Evolutionary conservation across 2,113 vertebrate genomes (phyloP), one percentile per base, ranked within the genome.

Genomic region (Tonatia bakeri): DNA sequence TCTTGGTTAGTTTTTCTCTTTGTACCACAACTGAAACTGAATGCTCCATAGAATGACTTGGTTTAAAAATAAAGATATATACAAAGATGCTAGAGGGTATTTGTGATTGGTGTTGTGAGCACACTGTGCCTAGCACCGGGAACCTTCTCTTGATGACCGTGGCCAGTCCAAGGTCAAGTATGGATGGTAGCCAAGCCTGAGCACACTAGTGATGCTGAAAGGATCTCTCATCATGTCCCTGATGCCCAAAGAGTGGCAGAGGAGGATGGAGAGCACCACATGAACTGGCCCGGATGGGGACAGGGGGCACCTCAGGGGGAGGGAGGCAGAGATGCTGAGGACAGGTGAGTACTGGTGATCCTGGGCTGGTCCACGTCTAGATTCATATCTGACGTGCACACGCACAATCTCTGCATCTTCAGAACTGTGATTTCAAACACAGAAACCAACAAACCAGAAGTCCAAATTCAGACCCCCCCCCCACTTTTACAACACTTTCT

Each of bases 41-140:
- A 75, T 91, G 45, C 69, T 97, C 97, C 90, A 92, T 93, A 98
- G 93, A 97, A 95, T 97, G 92, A 97, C 97, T 93, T 84, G 94
- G 96, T 92, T 91, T 97, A 56, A 65, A 97, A 94, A 88, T 91
- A 90, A 97, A 88, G 70, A 92, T 93, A 76, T 95, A 94, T 26
- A 88, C 20, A 73, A 94, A 16, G 1, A 79, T 87, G 38, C 95
- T 8, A 15, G 69, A 97, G 64, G 87, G 96, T 40, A 43, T 73
- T 67, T 83, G 38, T 85, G 56, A 83, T n/a, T 52, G 93, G 52
- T 47, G 24, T 31, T 40, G n/a, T 22, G 64, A 83, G 73, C 43
- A 65, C 50, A 24, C 22, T 59, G 61, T 87, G 79, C 81, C 77
- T 19, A 65, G 75, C 59, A 91, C 52, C 77, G 14, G 82, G 65